Evolutionary conservation across 2,888 invertebrate species (phyloP).

Genomic region (Reticulitermes lucifugus): DNA sequence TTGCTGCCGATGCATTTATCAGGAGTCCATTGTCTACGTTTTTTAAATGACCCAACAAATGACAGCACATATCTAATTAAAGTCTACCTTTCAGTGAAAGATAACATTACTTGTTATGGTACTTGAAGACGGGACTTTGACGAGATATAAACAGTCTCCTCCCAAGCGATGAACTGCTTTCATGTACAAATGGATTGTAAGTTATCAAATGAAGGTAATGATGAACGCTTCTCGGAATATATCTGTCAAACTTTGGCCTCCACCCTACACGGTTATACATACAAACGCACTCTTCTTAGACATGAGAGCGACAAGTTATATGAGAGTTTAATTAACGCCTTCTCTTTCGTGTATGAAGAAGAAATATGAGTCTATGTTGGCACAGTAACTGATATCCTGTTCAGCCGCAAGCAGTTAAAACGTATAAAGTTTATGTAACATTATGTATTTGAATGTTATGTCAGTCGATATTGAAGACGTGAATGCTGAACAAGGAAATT

Average conservation of each 20-base stretch:
- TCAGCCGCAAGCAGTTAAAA: not conserved
- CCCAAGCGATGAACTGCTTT: not conserved
- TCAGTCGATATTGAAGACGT: no score
- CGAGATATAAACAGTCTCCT: not conserved
- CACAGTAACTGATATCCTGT: slow-evolving; percentile 6
- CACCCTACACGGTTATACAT: not conserved
- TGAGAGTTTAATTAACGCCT: slow-evolving; percentile 18
- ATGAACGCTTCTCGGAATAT: not conserved
- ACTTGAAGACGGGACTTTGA: not conserved
- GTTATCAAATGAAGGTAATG: slow-evolving; percentile 28
- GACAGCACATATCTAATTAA: slow-evolving; percentile 20
- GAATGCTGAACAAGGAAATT: no score
- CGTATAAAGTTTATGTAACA: not conserved
- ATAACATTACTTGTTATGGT: not conserved
- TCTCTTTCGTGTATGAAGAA: not conserved
- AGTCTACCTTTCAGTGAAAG: not conserved
- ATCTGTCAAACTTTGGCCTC: not conserved
- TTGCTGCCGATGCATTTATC: not conserved
- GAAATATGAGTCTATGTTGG: not conserved
- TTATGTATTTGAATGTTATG: not conserved
- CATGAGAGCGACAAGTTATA: not conserved
- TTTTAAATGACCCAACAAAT: slow-evolving; percentile 1
- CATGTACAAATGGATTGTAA: slow-evolving; percentile 20
- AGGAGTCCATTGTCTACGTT: not conserved
- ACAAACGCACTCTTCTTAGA: not conserved